A percentile compares a stretch with the other conserved stretches of the same genome.
Conservation (phyloP, 2,113 vertebrate genomes). For the Climacteris rufus region DNA sequence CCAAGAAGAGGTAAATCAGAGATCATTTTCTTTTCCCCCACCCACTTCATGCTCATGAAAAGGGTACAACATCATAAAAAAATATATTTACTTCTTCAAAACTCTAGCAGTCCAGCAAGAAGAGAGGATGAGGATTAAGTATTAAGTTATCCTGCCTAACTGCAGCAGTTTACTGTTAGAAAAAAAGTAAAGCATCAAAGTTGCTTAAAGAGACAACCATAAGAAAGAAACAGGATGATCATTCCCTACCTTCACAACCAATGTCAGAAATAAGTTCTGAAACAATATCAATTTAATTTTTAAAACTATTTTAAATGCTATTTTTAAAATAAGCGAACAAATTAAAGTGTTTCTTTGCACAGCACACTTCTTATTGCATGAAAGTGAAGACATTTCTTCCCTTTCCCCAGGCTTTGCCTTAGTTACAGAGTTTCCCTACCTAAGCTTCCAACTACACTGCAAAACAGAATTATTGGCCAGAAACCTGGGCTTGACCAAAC, state of each 20-base stretch:
- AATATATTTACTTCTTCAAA: background rate
- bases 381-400: background rate
- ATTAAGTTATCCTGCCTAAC: background rate
- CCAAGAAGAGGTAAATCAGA: background rate
- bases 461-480: background rate
- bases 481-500: background rate
- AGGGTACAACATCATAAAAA: background rate
- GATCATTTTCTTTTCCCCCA: background rate
- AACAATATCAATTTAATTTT: background rate
- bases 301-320: background rate
- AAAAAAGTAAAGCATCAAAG: background rate
- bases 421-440: background rate
- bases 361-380: background rate
- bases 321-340: background rate
- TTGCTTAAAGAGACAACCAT: conserved; percentile 23
- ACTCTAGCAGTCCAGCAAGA: background rate
- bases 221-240: conserved; percentile 13
- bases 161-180: background rate
- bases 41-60: background rate
- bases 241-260: background rate
- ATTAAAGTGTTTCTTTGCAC: background rate
- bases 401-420: background rate
- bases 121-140: background rate
- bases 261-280: background rate
- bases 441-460: background rate